These are phyloP conservation scores for Xiphophorus birchmanni DNA, from an alignment of 2,797 vertebrate genomes.

Conservation along the genomic window DNA sequence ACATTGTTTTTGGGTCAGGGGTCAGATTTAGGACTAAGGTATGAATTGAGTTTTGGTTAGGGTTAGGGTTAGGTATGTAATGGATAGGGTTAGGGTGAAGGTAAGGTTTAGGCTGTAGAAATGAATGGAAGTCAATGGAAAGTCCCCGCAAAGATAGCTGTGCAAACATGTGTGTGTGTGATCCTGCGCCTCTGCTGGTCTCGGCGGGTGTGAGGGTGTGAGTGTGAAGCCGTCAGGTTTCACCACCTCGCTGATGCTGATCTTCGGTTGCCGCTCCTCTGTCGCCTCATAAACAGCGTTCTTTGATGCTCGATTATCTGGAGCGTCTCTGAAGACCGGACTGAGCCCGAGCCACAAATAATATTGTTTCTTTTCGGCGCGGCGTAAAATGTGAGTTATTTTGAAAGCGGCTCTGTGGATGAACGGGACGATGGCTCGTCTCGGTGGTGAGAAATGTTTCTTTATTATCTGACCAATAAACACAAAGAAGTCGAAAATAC, in stretches of 20 bases:
- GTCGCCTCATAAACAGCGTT: conserved; percentile 49
- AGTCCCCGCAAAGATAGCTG: no score
- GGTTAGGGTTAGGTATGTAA: no score
- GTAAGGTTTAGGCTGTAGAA: no score
- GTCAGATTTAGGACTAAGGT: no score
- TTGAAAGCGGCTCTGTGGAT: neutral
- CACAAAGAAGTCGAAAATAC: neutral
- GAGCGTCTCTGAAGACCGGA: neutral
- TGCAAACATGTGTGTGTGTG: neutral
- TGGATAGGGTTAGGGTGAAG: no score
- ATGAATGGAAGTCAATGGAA: no score
- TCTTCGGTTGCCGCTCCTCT: conserved; percentile 42
- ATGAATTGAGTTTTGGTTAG: no score
- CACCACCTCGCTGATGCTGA: conserved; percentile 62
- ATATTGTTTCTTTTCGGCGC: neutral
- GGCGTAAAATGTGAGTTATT: neutral
- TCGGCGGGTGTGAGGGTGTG: conserved; percentile 13
- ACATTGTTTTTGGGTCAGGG: no score
- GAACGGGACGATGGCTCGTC: neutral
- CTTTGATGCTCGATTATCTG: neutral
- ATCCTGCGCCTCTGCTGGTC: neutral
- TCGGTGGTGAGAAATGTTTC: no score
- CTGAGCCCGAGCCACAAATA: neutral
- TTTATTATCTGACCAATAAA: neutral
- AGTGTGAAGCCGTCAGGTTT: conserved; percentile 71